These are phyloP conservation scores for Temnothorax rugatulus DNA, from an alignment of 2,888 invertebrate species.

Conservation along the genomic window DNA sequence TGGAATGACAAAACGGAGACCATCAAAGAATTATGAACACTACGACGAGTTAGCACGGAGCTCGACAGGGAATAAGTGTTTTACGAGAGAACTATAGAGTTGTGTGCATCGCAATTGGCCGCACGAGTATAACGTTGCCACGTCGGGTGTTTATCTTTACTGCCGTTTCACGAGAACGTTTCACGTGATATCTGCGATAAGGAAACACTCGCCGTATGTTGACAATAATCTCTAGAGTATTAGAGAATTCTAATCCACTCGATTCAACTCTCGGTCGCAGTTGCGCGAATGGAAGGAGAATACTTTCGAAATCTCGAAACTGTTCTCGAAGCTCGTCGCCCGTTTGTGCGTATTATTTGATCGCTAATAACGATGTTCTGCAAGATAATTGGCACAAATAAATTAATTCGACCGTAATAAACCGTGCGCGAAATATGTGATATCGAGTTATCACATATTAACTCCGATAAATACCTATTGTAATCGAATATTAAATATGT, in stretches of 20 bases:
- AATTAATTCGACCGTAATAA: conserved; percentile 11
- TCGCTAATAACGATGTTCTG: not conserved
- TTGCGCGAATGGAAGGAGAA: not conserved
- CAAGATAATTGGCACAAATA: conserved; percentile 26
- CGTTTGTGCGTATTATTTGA: not conserved
- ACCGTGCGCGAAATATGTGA: not conserved
- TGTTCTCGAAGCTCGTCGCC: not conserved
- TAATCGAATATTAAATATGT: conserved; percentile 6
- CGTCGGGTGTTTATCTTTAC: conserved; percentile 70
- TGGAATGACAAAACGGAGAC: conserved; percentile 55
- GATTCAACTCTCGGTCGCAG: not conserved
- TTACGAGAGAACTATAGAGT: conserved; percentile 73
- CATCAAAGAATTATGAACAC: conserved; percentile 66
- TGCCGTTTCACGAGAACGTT: conserved; percentile 62
- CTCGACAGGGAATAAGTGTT: conserved; percentile 71
- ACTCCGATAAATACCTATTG: not conserved
- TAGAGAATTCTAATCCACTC: conserved; percentile 35
- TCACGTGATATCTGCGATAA: conserved; percentile 44
- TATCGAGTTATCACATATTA: not conserved
- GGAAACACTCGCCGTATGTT: conserved; percentile 6
- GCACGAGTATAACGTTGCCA: conserved; percentile 46
- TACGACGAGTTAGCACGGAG: conserved; percentile 61
- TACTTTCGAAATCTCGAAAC: conserved; percentile 3
- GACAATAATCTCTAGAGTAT: conserved; percentile 46
- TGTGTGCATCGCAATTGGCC: conserved; percentile 64